These are phyloP conservation scores for Argyrosomus japonicus DNA, from an alignment of 2,113 vertebrate species.

Conservation along the genomic window DNA sequence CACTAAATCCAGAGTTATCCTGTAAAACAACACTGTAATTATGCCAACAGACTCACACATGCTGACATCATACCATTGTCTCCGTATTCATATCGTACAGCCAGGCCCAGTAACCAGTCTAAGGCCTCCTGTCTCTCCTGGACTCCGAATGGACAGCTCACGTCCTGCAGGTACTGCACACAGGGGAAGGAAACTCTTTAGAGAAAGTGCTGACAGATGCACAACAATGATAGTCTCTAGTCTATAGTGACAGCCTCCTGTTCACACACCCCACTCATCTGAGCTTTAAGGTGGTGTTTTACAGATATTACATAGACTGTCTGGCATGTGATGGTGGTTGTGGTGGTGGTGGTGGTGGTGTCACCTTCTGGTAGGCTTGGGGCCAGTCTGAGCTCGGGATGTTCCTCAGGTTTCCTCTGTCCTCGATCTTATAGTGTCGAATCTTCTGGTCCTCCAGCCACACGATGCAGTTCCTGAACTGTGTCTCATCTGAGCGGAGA, in stretches of 20 bases:
- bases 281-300: not conserved
- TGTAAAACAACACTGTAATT: not conserved
- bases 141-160: slow-evolving; percentile 92
- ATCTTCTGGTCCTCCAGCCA: slow-evolving; percentile 99
- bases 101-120: slow-evolving; percentile 97
- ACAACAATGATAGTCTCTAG: not conserved
- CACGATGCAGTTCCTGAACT: slow-evolving; percentile 97
- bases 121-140: slow-evolving; percentile 90
- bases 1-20: no score
- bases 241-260: not conserved
- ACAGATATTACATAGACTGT: no score
- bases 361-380: slow-evolving; percentile 92
- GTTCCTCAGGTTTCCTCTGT: slow-evolving; percentile 94
- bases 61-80: slow-evolving; percentile 89
- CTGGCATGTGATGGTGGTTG: not conserved
- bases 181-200: not conserved
- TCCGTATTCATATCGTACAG: slow-evolving; percentile 95
- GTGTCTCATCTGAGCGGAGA: slow-evolving; percentile 90
- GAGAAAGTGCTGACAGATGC: not conserved
- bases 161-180: slow-evolving; percentile 92
- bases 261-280: not conserved
- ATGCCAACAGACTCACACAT: not conserved
- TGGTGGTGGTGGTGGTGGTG: not conserved
- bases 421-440: slow-evolving; percentile 97
- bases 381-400: slow-evolving; percentile 96